A percentile compares a stretch with the other conserved stretches of the same genome.
Evolutionary conservation across 2,113 vertebrate species (phyloP).

Genomic region (Solenodon paradoxus): DNA sequence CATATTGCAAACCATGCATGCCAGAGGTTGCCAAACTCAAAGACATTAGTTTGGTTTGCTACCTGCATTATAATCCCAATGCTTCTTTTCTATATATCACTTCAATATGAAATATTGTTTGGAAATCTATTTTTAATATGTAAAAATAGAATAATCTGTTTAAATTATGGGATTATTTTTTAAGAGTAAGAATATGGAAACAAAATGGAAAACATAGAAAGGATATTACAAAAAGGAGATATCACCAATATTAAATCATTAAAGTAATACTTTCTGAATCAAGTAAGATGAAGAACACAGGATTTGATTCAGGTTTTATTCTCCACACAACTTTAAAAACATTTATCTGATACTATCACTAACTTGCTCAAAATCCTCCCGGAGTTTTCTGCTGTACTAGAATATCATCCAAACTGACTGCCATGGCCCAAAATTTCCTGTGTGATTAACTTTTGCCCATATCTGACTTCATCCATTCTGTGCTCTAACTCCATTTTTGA

Average conservation of each 20-base stretch:
- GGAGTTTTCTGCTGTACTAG: neutral
- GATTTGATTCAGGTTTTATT: neutral
- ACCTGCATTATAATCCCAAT: neutral
- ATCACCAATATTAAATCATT: neutral
- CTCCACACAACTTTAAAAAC: neutral
- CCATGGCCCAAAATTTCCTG: neutral
- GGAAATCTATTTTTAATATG: neutral
- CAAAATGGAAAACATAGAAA: neutral
- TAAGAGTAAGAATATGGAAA: neutral
- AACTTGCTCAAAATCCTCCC: neutral
- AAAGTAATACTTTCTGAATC: neutral
- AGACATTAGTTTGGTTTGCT: neutral
- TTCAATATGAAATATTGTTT: neutral
- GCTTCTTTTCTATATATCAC: neutral
- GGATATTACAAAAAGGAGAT: neutral
- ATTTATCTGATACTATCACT: neutral
- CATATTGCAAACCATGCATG: neutral
- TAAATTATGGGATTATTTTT: neutral
- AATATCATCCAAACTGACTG: neutral
- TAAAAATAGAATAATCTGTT: neutral
- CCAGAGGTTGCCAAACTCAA: neutral
- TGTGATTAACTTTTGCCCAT: neutral
- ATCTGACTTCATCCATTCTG: neutral
- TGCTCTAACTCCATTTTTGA: neutral
- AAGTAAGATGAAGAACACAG: neutral